These are phyloP conservation scores for Takifugu bimaculatus DNA, from an alignment of 2,113 vertebrate genomes.

Conservation along the genomic window DNA sequence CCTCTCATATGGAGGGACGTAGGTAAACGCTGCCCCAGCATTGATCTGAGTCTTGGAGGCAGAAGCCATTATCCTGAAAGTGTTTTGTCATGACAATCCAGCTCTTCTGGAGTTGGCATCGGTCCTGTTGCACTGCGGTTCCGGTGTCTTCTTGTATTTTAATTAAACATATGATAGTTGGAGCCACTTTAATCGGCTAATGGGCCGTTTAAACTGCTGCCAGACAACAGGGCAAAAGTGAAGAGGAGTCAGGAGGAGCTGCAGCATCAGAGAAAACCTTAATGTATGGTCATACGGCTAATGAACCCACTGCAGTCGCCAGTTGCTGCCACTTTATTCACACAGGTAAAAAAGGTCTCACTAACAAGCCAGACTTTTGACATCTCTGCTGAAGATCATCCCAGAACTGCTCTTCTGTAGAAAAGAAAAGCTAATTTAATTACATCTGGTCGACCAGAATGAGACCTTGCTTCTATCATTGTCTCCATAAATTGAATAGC, in stretches of 20 bases:
- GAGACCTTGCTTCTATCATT: too few relatives aligned
- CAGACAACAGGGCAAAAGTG: slow-evolving; percentile 13
- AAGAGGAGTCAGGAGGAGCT: slow-evolving; percentile 25
- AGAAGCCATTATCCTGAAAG: not conserved
- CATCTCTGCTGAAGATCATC: too few relatives aligned
- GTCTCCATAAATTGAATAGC: not conserved
- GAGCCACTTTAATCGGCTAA: slow-evolving; percentile 60
- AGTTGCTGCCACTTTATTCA: too few relatives aligned
- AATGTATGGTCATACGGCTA: too few relatives aligned
- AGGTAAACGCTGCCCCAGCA: too few relatives aligned
- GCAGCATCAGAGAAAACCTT: not conserved
- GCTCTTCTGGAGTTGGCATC: slow-evolving; percentile 11
- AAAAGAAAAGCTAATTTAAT: not conserved
- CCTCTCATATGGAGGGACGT: too few relatives aligned
- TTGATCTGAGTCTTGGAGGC: not conserved
- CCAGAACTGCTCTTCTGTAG: not conserved
- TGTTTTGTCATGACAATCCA: not conserved
- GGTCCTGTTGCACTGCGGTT: slow-evolving; percentile 1
- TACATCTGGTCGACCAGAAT: not conserved
- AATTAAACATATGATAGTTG: slow-evolving; percentile 2
- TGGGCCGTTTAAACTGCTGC: slow-evolving; percentile 44
- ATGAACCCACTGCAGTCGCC: not conserved
- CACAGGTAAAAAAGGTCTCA: too few relatives aligned
- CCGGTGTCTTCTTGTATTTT: slow-evolving; percentile 26
- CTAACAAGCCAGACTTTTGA: too few relatives aligned